Percentiles rank a stretch among this genome's conserved stretches.
These are phyloP conservation scores for Colostygia pectinataria DNA, from an alignment of 2,888 invertebrate species.

Conservation along the genomic window DNA sequence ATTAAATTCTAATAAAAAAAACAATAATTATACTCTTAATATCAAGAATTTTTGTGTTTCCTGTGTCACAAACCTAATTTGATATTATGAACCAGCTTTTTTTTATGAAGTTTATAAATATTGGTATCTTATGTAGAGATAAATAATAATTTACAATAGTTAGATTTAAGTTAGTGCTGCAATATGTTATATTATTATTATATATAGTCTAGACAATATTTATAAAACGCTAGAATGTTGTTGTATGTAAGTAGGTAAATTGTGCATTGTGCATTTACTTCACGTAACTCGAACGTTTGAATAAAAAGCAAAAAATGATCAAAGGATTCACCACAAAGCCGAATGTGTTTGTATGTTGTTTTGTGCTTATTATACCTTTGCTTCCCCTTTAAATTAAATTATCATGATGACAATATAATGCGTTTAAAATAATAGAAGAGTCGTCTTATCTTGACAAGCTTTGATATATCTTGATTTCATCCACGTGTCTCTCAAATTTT, in stretches of 20 bases:
- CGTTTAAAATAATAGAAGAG: background rate
- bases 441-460: background rate
- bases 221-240: too few relatives aligned
- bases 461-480: background rate
- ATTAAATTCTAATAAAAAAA: too few relatives aligned
- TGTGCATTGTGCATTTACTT: conserved; percentile 30
- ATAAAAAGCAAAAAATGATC: conserved; percentile 23
- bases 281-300: conserved; percentile 22
- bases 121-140: too few relatives aligned
- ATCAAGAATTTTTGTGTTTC: too few relatives aligned
- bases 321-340: conserved; percentile 29
- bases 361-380: conserved; percentile 6
- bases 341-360: conserved; percentile 21
- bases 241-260: conserved; percentile 18
- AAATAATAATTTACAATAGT: too few relatives aligned
- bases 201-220: too few relatives aligned
- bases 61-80: too few relatives aligned
- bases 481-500: background rate
- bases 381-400: conserved; percentile 8
- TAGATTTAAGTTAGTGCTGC: too few relatives aligned
- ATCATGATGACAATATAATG: background rate
- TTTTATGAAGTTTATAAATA: too few relatives aligned
- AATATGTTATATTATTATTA: too few relatives aligned
- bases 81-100: too few relatives aligned
- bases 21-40: too few relatives aligned